Conservation (phyloP, 2,888 invertebrate genomes). For the Oxycera nigricornis region DNA sequence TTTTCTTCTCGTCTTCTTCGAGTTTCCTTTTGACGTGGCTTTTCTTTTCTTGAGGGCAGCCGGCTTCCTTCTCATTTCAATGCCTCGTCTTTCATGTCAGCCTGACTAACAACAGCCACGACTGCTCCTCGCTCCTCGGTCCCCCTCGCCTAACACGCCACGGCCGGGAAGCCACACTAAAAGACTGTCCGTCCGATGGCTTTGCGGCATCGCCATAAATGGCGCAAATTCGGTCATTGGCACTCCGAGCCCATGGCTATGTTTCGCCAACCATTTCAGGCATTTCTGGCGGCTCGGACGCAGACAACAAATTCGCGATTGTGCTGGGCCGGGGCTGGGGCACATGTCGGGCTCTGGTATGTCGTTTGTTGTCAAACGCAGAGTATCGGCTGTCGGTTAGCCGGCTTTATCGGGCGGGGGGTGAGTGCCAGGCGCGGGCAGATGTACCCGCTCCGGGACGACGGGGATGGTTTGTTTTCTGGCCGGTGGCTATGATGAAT, state of each 20-base stretch:
- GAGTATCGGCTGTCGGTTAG: slow-evolving; percentile 33
- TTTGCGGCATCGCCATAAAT: slow-evolving; percentile 18
- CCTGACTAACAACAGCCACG: background rate
- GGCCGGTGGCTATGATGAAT: slow-evolving; percentile 35
- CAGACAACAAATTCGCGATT: slow-evolving; percentile 48
- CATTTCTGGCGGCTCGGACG: slow-evolving; percentile 40
- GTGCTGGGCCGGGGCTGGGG: no score
- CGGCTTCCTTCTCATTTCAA: slow-evolving; percentile 35
- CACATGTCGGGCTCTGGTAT: no score
- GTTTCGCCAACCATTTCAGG: slow-evolving; percentile 47
- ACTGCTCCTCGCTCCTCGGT: background rate
- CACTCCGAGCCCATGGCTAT: slow-evolving; percentile 43
- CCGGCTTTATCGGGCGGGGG: background rate
- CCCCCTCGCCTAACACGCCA: background rate
- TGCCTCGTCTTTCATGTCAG: slow-evolving; percentile 18
- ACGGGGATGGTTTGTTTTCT: slow-evolving; percentile 30
- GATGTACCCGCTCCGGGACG: slow-evolving; percentile 12
- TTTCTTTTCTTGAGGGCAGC: slow-evolving; percentile 26
- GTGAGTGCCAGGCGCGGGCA: background rate
- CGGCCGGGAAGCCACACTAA: slow-evolving; percentile 23
- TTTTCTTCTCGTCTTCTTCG: slow-evolving; percentile 18
- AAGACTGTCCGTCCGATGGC: slow-evolving; percentile 29
- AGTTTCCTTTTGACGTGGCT: background rate
- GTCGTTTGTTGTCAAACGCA: slow-evolving; percentile 9
- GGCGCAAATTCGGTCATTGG: slow-evolving; percentile 47